Conservation (phyloP, 2,888 invertebrate species). For the Acronicta psi region DNA sequence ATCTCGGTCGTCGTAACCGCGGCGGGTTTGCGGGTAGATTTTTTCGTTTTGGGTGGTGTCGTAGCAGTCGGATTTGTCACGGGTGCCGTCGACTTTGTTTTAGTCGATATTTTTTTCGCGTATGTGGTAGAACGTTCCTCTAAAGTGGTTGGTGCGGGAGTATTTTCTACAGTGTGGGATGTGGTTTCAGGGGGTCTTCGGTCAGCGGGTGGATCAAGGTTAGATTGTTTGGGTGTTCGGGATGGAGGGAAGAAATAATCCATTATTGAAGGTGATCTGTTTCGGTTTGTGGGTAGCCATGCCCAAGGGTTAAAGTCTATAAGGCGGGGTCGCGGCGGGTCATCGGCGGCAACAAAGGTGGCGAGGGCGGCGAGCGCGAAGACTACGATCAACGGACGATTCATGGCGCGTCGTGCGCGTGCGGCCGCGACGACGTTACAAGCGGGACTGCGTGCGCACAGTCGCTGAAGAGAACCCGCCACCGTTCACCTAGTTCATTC, state of each 20-base stretch:
- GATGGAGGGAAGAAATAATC: constrained; percentile 87
- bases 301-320: constrained; percentile 86
- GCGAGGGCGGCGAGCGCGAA: constrained; percentile 80
- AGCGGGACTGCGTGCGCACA: constrained; percentile 85
- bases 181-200: constrained; percentile 74
- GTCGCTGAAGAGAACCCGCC: constrained; percentile 66
- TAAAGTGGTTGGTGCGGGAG: constrained; percentile 74
- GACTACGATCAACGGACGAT: constrained; percentile 75
- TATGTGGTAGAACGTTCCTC: constrained; percentile 81
- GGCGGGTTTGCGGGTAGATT: constrained; percentile 76
- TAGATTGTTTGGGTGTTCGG: constrained; percentile 85
- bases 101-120: constrained; percentile 78
- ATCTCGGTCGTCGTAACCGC: constrained; percentile 70
- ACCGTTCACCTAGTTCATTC: constrained; percentile 74
- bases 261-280: constrained; percentile 85
- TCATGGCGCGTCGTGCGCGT: constrained; percentile 84
- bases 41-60: constrained; percentile 78
- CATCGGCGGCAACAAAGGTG: constrained; percentile 67
- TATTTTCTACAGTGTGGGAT: constrained; percentile 63
- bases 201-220: constrained; percentile 81
- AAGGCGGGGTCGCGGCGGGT: constrained; percentile 79
- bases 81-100: constrained; percentile 80
- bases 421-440: constrained; percentile 83
- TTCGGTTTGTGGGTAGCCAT: constrained; percentile 81
- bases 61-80: constrained; percentile 77